Conservation (phyloP, 1,140 invertebrate genomes). For the Conopomorpha cramerella region DNA sequence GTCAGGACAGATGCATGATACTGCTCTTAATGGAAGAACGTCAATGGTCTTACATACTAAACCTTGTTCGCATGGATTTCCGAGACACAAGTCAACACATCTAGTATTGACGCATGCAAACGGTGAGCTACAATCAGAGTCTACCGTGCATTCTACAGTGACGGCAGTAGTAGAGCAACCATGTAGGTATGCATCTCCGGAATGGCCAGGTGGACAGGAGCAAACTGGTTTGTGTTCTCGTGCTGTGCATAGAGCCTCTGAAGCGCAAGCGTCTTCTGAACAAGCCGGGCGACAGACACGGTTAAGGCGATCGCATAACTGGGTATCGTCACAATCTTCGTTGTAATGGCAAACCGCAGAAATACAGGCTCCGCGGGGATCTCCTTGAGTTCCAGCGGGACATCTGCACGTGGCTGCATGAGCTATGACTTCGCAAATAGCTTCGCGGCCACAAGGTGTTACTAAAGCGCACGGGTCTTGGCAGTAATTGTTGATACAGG, state of each 20-base stretch:
- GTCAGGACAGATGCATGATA: slow-evolving; percentile 79
- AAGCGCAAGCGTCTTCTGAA: slow-evolving; percentile 75
- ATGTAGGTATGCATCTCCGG: slow-evolving; percentile 79
- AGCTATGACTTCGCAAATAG: slow-evolving; percentile 73
- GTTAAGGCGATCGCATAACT: slow-evolving; percentile 84
- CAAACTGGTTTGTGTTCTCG: slow-evolving; percentile 79
- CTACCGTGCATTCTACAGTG: slow-evolving; percentile 69
- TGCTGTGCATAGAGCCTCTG: slow-evolving; percentile 74
- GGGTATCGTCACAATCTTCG: slow-evolving; percentile 85
- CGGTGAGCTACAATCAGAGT: slow-evolving; percentile 75
- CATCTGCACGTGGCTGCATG: slow-evolving; percentile 83
- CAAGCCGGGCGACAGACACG: slow-evolving; percentile 83
- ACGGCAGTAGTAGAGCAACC: slow-evolving; percentile 61
- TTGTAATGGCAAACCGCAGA: slow-evolving; percentile 85
- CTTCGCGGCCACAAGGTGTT: slow-evolving; percentile 76
- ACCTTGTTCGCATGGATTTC: slow-evolving; percentile 71
- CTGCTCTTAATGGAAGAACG: slow-evolving; percentile 76
- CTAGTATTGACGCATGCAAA: slow-evolving; percentile 76
- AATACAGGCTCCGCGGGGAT: slow-evolving; percentile 80
- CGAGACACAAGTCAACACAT: slow-evolving; percentile 77
- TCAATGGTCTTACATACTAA: slow-evolving; percentile 80
- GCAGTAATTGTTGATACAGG: slow-evolving; percentile 78
- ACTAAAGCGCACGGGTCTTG: slow-evolving; percentile 74
- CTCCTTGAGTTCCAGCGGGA: slow-evolving; percentile 82
- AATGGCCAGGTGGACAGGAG: slow-evolving; percentile 72